Conservation (phyloP, 2,113 vertebrate species). For the Podiceps cristatus region DNA sequence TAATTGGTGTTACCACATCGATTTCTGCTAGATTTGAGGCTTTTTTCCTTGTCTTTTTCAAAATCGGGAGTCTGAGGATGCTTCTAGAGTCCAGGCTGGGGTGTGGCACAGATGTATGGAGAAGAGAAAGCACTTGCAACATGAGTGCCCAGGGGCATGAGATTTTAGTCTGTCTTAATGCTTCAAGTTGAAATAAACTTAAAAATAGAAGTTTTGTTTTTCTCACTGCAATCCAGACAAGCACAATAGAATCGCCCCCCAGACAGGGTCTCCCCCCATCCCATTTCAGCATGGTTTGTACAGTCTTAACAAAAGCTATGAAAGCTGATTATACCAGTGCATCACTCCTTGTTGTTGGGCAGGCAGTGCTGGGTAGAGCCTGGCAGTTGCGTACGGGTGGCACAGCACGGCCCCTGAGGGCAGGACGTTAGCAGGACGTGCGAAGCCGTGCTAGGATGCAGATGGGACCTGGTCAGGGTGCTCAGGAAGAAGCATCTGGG, state of each 20-base stretch:
- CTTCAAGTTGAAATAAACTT: slow-evolving; percentile 20
- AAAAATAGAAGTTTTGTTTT: slow-evolving; percentile 25
- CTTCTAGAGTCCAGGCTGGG: background rate
- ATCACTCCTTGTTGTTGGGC: fast-evolving
- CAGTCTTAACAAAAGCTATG: background rate
- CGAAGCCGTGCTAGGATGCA: background rate
- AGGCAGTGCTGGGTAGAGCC: background rate
- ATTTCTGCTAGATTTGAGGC: background rate
- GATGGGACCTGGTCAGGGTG: background rate
- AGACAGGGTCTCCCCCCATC: background rate
- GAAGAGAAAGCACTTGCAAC: background rate
- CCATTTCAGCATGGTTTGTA: background rate
- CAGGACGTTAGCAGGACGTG: background rate
- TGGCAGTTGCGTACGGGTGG: background rate
- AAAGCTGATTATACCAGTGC: fast-evolving
- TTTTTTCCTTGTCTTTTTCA: background rate
- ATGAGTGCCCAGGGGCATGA: background rate
- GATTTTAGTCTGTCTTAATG: slow-evolving; percentile 29
- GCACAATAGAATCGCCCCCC: background rate
- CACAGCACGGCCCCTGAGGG: background rate
- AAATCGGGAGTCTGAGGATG: background rate
- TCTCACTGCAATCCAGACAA: background rate
- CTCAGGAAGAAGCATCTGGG: background rate
- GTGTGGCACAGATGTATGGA: background rate
- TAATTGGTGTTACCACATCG: background rate